Evolutionary conservation across 2,888 invertebrate species (phyloP).

Genomic region (Agriotes lineatus): DNA sequence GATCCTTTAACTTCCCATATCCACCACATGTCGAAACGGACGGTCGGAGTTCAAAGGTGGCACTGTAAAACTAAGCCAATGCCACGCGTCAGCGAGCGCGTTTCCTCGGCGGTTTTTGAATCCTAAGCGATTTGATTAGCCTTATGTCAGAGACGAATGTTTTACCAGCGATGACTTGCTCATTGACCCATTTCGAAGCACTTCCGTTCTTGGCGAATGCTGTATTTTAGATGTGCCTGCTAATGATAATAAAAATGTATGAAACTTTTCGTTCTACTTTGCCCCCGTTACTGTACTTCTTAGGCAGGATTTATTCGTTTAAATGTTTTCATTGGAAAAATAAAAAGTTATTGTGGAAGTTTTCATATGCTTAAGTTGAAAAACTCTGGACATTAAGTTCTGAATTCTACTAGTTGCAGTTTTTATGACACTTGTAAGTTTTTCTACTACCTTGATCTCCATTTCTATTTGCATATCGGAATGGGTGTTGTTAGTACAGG

Average conservation of each 20-base stretch:
- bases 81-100: neutral
- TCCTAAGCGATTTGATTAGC: constrained; percentile 3
- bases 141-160: constrained; percentile 9
- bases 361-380: too few species aligned
- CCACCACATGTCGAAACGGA: neutral
- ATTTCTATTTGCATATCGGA: too few species aligned
- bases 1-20: too few species aligned
- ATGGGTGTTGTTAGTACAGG: too few species aligned
- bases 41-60: constrained; percentile 1
- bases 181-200: constrained; percentile 18
- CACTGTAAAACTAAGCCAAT: constrained; percentile 3
- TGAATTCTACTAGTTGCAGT: too few species aligned
- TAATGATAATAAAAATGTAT: neutral
- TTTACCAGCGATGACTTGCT: constrained; percentile 16
- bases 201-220: constrained; percentile 17
- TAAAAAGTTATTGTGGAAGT: too few species aligned
- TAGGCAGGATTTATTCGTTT: too few species aligned
- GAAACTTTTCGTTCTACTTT: neutral
- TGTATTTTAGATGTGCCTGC: neutral
- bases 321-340: too few species aligned
- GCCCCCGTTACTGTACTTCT: too few species aligned
- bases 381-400: too few species aligned
- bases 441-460: too few species aligned
- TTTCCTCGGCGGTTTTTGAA: constrained; percentile 3
- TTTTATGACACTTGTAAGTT: too few species aligned